Evolutionary conservation across 2,113 vertebrate genomes (phyloP), one percentile per base, ranked within the genome.

Genomic region (Dicentrarchus labrax): DNA sequence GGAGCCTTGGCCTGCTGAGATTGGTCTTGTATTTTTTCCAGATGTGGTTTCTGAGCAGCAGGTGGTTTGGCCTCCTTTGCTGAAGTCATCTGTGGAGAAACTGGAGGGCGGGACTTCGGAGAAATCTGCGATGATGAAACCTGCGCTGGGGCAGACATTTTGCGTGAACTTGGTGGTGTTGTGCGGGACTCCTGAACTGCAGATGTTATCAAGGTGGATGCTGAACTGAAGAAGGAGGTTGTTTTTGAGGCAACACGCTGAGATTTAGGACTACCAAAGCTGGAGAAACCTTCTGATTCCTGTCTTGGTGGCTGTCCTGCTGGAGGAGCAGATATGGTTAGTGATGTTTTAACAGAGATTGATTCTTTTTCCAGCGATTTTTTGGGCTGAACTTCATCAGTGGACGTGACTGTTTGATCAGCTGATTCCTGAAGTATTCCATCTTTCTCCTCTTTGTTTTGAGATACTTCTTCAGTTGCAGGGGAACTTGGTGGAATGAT

Each of bases 251-350:
- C 54, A 54, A 36, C 54, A 24, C 30, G 82, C 22, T 78, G 90
- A 74, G 84, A 77, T 67, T 96, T 98, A 39, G 92, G 86, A 76
- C 90, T 86, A 60, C 90, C 86, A 81, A 93, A 92, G 21, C 87
- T 83, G 75, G 92, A 90, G 93, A 98, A 97, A 39, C 84, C 92
- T 91, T 87, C 95, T 85, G 22, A 94, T 68, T 83, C 91, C 60
- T 96, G 95, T 45, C 96, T 97, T 59, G 86, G 82, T 47, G 93
- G 86, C 38, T 92, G 82, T 65, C 87, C 62, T 56, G 66, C 22
- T 72, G 78, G 51, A 41, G 94, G 94, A 62, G 72, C 77, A 88
- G 94, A 64, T 86, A 93, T 96, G 50, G 89, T 41, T 77, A 86
- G 77, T 57, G 78, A 1, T 9, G 86, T 92, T 30, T 89, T 92